Conservation (phyloP, 2,797 vertebrate genomes). For the Rousettus madagascariensis region DNA sequence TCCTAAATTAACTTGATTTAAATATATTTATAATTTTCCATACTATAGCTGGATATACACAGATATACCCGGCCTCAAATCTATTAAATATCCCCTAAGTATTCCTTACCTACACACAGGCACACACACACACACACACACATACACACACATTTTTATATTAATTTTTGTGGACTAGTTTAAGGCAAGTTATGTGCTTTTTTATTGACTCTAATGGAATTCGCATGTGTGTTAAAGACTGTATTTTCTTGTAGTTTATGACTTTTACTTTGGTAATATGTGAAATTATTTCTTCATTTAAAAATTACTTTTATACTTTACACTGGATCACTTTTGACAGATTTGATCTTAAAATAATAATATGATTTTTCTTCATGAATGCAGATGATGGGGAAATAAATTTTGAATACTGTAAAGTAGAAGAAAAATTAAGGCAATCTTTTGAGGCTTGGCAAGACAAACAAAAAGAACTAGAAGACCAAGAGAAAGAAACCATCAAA, state of each 20-base stretch:
- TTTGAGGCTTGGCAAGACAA: slow-evolving; percentile 83
- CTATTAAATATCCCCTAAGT: background rate
- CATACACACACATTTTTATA: background rate
- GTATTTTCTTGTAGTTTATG: background rate
- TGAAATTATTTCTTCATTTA: slow-evolving; percentile 32
- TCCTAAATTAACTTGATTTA: background rate
- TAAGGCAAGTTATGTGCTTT: background rate
- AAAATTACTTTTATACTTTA: slow-evolving; percentile 12
- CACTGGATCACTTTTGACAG: slow-evolving; percentile 10
- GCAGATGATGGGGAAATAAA: slow-evolving; percentile 78
- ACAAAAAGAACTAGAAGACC: slow-evolving; percentile 81
- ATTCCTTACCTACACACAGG: background rate
- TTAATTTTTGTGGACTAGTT: slow-evolving; percentile 21
- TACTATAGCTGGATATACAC: background rate
- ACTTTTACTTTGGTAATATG: background rate
- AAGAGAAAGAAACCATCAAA: slow-evolving; percentile 75
- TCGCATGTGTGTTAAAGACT: background rate
- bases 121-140: no score
- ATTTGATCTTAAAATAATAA: slow-evolving; percentile 5
- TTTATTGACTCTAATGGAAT: background rate
- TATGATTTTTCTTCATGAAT: slow-evolving; percentile 34
- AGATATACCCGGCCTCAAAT: background rate
- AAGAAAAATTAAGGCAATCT: slow-evolving; percentile 80
- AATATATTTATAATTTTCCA: background rate
- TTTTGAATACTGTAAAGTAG: slow-evolving; percentile 80